Base-by-base conservation (phyloP, 2,113 vertebrate genomes). In the Tupaia tana region DNA sequence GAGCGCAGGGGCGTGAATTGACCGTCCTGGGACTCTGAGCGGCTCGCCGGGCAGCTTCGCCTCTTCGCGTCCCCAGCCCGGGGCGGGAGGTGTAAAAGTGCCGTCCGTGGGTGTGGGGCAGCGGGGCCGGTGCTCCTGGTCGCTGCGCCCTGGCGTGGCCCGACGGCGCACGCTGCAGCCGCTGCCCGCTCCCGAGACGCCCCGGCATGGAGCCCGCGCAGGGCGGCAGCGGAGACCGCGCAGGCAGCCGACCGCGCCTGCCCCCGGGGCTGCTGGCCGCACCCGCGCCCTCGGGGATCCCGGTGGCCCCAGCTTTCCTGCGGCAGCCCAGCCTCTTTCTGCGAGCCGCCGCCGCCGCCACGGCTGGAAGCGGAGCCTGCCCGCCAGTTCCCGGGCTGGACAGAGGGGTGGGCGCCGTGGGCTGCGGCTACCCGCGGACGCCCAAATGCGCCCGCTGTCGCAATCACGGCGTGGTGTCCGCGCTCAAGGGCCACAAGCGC, bases 401-500 rank as follows among this genome's bases (percentile, higher is more conserved):
- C 93, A 97, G 99, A 31, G 98, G 98, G 13, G 7, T 90, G 77
- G 95, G 94, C 14, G 19, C 91, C 5, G 70, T 58, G 82, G 96
- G 90, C 64, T 73, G 95, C 80, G 59, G 95, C 27, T 99, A 98
- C 96, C 99, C 99, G 4, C 98, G 99, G 73, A 99, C 99, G 9
- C 99, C 99, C 3, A 99, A 99, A 96, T 99, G 99, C 90, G 99
- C 99, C 43, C 97, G 99, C 2, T 99, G 99, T 95, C 98, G 99
- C 81, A 99, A 99, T 98, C 99, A 99, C 96, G 99, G 99, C 58
- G 99, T 99, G 5, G 99, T 99, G 16, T 99, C 99, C 0, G 99
- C 99, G n/a, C 98, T 99, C 29, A 99, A 99, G 97, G 99, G 99
- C 75, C 99, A 99, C 98, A 99, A 99, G 96, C 99, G 99, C 93